Percentiles rank a stretch among this genome's conserved stretches.
Conservation (phyloP, 2,888 invertebrate species). For the Conomelus anceps region DNA sequence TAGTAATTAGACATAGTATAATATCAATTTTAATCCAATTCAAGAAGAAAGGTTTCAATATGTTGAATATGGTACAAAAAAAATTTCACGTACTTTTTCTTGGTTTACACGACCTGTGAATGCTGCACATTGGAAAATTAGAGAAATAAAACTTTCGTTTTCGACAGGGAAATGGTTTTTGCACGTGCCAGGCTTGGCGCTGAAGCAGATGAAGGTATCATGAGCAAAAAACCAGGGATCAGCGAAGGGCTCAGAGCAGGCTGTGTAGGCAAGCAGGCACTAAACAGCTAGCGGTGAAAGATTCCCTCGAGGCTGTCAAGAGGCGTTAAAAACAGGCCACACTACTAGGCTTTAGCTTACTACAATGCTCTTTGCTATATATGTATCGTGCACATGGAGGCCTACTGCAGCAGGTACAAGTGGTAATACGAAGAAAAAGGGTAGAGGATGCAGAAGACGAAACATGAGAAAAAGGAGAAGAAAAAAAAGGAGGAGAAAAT, state of each 20-base stretch:
- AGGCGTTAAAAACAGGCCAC: not conserved
- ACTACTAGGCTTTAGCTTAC: not conserved
- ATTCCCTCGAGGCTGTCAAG: not conserved
- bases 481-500: too few species aligned
- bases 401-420: not conserved
- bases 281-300: not conserved
- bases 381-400: not conserved
- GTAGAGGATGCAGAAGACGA: too few species aligned
- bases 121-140: not conserved
- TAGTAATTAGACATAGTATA: too few species aligned
- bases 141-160: not conserved
- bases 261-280: too few species aligned
- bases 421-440: not conserved
- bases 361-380: not conserved
- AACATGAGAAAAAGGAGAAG: too few species aligned
- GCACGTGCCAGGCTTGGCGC: not conserved
- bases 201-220: not conserved
- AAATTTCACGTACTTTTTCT: too few species aligned
- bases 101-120: too few species aligned
- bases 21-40: too few species aligned
- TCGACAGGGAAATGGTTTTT: not conserved
- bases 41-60: too few species aligned
- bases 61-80: too few species aligned
- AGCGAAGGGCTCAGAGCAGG: not conserved
- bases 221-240: not conserved